Percentiles rank a stretch among this genome's conserved stretches.
phyloP scores from a whole-genome alignment of 2,797 vertebrate species.

The Pangasius mekongensis region DNA sequence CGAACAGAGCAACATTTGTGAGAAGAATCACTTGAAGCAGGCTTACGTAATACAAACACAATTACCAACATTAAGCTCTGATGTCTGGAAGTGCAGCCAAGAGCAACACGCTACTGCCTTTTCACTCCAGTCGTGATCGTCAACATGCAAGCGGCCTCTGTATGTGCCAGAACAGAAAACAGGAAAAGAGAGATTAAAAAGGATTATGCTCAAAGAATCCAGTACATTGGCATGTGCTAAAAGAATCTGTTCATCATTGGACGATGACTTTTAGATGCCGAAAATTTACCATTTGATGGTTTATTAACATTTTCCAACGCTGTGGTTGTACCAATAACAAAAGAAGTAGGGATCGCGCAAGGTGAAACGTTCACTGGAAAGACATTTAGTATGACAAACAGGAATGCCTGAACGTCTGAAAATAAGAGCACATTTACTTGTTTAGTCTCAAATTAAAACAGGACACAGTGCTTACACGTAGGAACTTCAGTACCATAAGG shows the following conservation, averaged over 20 bases:
- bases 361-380: constrained; percentile 11
- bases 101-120: constrained; percentile 59
- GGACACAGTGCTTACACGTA: neutral
- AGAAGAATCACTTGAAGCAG: constrained; percentile 62
- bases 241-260: constrained; percentile 46
- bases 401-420: neutral
- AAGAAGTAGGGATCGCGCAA: neutral
- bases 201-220: constrained; percentile 55
- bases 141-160: constrained; percentile 37
- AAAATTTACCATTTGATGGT: constrained; percentile 23
- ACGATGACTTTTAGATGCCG: neutral
- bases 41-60: constrained; percentile 69
- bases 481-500: neutral
- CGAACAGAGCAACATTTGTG: constrained; percentile 67
- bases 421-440: constrained; percentile 14
- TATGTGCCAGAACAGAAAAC: constrained; percentile 47
- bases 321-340: constrained; percentile 18
- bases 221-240: constrained; percentile 52
- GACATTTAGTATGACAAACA: neutral
- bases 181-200: constrained; percentile 64
- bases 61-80: constrained; percentile 66
- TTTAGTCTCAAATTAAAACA: constrained; percentile 17
- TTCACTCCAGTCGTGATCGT: constrained; percentile 45
- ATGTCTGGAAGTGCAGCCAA: constrained; percentile 62
- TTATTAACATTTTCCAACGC: constrained; percentile 33